These are phyloP conservation scores for Avahi laniger DNA, from an alignment of 2,797 vertebrate genomes.

Conservation along the genomic window DNA sequence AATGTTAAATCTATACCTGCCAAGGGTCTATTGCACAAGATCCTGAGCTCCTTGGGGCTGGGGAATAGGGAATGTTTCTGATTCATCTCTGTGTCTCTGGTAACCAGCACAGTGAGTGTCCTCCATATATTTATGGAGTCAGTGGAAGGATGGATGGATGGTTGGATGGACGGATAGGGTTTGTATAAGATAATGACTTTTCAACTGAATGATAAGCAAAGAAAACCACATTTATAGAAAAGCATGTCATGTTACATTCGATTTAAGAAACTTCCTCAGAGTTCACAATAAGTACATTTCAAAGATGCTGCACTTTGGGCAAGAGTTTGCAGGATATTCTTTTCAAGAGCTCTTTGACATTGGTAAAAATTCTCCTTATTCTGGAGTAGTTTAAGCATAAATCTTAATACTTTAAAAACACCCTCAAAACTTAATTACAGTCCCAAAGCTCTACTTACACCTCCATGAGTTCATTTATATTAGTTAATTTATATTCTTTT, in stretches of 20 bases:
- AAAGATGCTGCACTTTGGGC: neutral
- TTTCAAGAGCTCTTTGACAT: conserved; percentile 6
- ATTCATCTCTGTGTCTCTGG: neutral
- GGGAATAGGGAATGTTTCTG: neutral
- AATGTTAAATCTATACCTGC: neutral
- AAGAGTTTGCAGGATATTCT: neutral
- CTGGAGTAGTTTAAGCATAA: neutral
- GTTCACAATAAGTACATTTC: neutral
- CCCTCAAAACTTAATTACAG: neutral
- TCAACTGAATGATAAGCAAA: neutral
- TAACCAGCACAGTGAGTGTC: neutral
- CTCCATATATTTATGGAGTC: neutral
- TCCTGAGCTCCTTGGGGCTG: neutral
- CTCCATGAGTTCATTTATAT: neutral
- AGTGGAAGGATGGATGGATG: neutral
- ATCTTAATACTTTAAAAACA: neutral
- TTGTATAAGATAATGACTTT: neutral
- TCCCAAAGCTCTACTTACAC: neutral
- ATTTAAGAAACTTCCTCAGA: neutral
- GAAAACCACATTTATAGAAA: neutral
- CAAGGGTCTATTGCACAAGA: neutral
- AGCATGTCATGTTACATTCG: neutral
- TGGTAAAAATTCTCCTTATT: neutral
- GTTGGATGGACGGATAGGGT: neutral
- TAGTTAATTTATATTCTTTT: neutral